Evolutionary conservation across 2,797 vertebrate genomes (phyloP).

Genomic region (Characodon lateralis): DNA sequence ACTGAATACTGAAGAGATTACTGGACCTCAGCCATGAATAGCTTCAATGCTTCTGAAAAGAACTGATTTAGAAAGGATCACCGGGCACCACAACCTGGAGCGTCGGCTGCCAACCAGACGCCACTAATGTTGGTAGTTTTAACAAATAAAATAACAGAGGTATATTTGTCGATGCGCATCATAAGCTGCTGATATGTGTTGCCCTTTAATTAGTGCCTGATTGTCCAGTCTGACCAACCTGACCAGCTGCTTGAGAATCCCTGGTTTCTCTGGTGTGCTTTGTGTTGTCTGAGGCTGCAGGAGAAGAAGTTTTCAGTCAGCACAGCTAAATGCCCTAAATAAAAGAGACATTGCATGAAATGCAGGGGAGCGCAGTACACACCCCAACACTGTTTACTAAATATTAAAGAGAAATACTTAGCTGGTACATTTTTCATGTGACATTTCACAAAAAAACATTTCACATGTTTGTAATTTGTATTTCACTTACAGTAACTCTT

Average conservation of each 20-base stretch:
- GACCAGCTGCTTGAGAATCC: constrained; percentile 48
- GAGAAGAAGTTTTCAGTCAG: neutral
- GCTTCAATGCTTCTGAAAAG: neutral
- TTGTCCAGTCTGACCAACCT: constrained; percentile 46
- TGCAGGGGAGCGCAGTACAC: neutral
- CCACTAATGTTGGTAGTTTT: no score
- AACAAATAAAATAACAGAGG: no score
- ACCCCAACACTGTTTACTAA: neutral
- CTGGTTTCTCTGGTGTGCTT: constrained; percentile 14
- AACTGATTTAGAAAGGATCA: no score
- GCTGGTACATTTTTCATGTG: no score
- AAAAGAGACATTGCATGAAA: neutral
- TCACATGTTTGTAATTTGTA: no score
- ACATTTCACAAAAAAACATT: no score
- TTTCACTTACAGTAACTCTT: no score
- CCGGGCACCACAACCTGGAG: no score
- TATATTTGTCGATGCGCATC: neutral
- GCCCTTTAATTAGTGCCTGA: neutral
- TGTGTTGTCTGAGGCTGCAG: neutral
- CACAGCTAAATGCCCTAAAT: no score
- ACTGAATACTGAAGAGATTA: neutral
- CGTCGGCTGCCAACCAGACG: no score
- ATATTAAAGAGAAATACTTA: neutral
- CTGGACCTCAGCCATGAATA: neutral
- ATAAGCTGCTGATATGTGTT: neutral